Conservation (phyloP, 2,113 vertebrate genomes). For the Mus pahari region DNA sequence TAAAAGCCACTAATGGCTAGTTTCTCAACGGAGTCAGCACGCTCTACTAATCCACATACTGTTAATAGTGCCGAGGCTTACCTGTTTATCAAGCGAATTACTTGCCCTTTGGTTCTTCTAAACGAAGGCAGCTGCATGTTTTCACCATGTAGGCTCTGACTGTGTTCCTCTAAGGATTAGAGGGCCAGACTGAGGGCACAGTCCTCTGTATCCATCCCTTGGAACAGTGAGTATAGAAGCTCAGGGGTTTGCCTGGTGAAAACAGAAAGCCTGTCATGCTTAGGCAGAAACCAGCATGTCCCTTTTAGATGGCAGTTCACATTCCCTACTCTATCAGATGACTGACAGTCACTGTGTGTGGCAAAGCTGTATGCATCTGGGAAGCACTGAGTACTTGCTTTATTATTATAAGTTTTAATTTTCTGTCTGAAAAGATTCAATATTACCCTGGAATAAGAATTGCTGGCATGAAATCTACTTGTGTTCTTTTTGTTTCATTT, state of each 20-base stretch:
- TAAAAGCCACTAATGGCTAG: neutral
- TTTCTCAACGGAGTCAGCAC: neutral
- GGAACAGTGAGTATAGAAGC: neutral
- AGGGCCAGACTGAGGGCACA: neutral
- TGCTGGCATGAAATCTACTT: slow-evolving; percentile 80
- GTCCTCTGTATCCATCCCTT: neutral
- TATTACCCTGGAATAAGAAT: slow-evolving; percentile 67
- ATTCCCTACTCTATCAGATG: neutral
- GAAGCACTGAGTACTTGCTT: slow-evolving; percentile 59
- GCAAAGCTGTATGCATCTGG: slow-evolving; percentile 61
- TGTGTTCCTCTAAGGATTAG: neutral
- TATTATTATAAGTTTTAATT: slow-evolving; percentile 45
- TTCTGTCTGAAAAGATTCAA: slow-evolving; percentile 64
- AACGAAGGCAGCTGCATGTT: neutral
- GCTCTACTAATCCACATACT: neutral
- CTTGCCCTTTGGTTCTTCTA: neutral
- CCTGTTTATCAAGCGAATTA: neutral
- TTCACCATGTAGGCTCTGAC: neutral
- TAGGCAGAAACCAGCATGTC: slow-evolving; percentile 34
- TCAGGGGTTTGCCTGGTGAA: slow-evolving; percentile 34
- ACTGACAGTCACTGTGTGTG: slow-evolving; percentile 25
- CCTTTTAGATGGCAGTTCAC: slow-evolving; percentile 47
- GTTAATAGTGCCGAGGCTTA: neutral
- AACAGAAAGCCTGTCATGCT: slow-evolving; percentile 33
- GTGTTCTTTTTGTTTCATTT: slow-evolving; percentile 59